Evolutionary conservation across 1,140 invertebrate genomes (phyloP).

Genomic region (Bombus balteatus): DNA sequence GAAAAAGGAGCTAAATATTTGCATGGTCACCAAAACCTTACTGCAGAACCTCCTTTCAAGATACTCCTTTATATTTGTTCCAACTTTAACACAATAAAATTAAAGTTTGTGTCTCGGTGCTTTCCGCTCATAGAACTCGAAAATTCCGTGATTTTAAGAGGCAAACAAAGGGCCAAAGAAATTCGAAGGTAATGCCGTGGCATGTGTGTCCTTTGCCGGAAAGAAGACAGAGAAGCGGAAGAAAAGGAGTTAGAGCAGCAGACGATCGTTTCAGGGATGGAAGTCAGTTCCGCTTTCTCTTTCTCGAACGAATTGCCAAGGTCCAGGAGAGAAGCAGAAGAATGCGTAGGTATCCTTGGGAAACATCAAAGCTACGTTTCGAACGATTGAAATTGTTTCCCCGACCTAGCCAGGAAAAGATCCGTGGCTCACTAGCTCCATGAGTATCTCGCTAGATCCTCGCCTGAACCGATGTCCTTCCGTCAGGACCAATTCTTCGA

Average conservation of each 20-base stretch:
- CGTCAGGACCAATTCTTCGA: slow-evolving; percentile 70
- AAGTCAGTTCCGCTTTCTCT: slow-evolving; percentile 47
- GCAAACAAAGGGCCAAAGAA: slow-evolving; percentile 45
- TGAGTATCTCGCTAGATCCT: slow-evolving; percentile 38
- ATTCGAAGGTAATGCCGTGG: slow-evolving; percentile 20
- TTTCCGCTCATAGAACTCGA: slow-evolving; percentile 42
- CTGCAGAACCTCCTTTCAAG: slow-evolving; percentile 34
- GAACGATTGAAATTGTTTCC: slow-evolving; percentile 80
- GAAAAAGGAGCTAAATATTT: slow-evolving; percentile 64
- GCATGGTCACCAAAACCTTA: slow-evolving; percentile 46
- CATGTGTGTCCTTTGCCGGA: slow-evolving; percentile 10
- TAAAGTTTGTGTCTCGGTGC: slow-evolving; percentile 52
- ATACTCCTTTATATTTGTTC: slow-evolving; percentile 61
- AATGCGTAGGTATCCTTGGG: slow-evolving; percentile 72
- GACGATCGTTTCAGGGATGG: not conserved
- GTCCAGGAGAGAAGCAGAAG: slow-evolving; percentile 2
- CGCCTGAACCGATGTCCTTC: slow-evolving; percentile 37
- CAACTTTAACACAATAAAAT: slow-evolving; percentile 61
- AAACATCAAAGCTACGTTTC: slow-evolving; percentile 76
- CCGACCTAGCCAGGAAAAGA: slow-evolving; percentile 46
- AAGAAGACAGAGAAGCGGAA: slow-evolving; percentile 18
- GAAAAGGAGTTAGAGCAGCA: not conserved
- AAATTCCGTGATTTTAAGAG: slow-evolving; percentile 48
- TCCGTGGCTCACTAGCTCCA: slow-evolving; percentile 35
- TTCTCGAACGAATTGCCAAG: slow-evolving; percentile 58